phyloP scores from a whole-genome alignment of 2,113 vertebrate genomes.

The Eleginops maclovinus region DNA sequence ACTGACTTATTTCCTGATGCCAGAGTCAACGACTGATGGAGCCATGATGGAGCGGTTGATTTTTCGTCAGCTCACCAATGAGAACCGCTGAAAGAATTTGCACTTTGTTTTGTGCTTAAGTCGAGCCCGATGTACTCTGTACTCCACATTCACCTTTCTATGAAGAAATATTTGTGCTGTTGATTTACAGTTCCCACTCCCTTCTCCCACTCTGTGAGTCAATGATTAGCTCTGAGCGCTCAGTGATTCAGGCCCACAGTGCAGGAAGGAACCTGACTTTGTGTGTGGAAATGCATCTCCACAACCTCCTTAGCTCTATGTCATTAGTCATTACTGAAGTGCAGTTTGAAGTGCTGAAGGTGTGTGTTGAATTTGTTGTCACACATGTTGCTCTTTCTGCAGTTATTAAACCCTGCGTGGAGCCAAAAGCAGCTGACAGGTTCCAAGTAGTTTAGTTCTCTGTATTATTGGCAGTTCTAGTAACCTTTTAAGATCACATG shows the following conservation, averaged over 20 bases:
- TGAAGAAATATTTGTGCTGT: conserved; percentile 5
- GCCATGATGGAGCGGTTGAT: background rate
- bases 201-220: conserved; percentile 27
- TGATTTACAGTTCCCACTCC: conserved; percentile 47
- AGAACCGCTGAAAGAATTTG: background rate
- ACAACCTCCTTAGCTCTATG: background rate
- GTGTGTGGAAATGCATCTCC: background rate
- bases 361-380: background rate
- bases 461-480: background rate
- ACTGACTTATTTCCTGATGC: conserved; percentile 7
- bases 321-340: background rate
- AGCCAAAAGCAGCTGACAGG: background rate
- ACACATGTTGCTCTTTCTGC: background rate
- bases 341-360: background rate
- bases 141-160: background rate
- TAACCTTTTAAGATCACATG: background rate
- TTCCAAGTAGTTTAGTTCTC: background rate
- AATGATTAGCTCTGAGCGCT: conserved; percentile 50
- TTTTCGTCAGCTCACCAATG: background rate
- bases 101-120: background rate
- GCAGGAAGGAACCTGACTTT: conserved; percentile 5
- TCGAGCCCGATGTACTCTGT: background rate
- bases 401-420: background rate
- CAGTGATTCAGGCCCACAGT: background rate
- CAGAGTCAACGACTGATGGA: background rate